phyloP scores from a whole-genome alignment of 2,113 vertebrate genomes.

The Seriola quinqueradiata region DNA sequence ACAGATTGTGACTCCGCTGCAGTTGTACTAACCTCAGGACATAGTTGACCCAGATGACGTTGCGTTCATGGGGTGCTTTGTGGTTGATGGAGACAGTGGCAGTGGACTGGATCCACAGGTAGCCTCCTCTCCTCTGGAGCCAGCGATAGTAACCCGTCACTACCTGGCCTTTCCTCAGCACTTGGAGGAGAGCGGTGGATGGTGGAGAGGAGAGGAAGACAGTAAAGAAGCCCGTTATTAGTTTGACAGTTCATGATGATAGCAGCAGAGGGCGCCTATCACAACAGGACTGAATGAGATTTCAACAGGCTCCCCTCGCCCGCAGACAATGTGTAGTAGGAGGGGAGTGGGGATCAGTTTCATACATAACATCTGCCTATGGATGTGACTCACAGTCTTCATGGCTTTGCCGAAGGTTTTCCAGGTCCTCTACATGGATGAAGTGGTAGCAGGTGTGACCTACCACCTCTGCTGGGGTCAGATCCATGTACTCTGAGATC shows the following conservation, averaged over 20 bases:
- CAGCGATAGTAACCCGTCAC: conserved; percentile 92
- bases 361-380: neutral
- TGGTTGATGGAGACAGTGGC: conserved; percentile 92
- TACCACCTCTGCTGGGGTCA: conserved; percentile 90
- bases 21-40: conserved; percentile 88
- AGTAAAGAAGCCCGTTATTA: neutral
- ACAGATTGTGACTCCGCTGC: neutral
- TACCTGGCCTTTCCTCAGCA: conserved; percentile 93
- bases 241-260: conserved; percentile 46
- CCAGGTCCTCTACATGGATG: conserved; percentile 90
- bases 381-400: conserved; percentile 87
- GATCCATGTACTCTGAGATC: conserved; percentile 94
- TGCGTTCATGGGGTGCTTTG: conserved; percentile 91
- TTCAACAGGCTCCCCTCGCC: conserved; percentile 31
- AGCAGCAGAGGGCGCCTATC: conserved; percentile 78
- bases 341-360: neutral
- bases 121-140: conserved; percentile 91
- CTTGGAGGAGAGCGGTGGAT: conserved; percentile 65
- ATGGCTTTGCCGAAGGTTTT: conserved; percentile 90
- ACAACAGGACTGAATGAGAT: conserved; percentile 23
- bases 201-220: neutral
- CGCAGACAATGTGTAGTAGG: conserved; percentile 16
- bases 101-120: conserved; percentile 92
- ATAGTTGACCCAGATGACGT: conserved; percentile 95
- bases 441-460: conserved; percentile 93